phyloP scores from a whole-genome alignment of 1,140 invertebrate species.

The Tetramorium alpestre region DNA sequence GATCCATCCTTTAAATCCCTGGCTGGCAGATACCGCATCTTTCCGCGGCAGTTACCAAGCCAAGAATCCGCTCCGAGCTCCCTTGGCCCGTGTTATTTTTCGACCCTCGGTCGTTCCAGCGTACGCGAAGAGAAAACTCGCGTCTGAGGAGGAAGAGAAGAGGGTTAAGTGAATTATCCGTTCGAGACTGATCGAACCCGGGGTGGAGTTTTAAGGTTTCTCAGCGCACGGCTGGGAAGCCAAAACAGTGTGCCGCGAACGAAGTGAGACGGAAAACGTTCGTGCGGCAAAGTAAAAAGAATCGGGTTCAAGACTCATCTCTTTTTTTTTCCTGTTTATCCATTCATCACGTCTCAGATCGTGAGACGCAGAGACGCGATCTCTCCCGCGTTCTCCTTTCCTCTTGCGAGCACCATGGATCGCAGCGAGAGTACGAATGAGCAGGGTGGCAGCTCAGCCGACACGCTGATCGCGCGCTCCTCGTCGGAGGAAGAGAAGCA shows the following conservation, averaged over 20 bases:
- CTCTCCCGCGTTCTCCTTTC: background rate
- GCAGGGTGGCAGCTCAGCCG: slow-evolving; percentile 76
- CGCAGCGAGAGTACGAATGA: slow-evolving; percentile 76
- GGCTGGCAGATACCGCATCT: background rate
- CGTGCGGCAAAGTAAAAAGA: background rate
- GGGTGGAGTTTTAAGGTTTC: slow-evolving; percentile 76
- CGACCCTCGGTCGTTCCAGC: background rate
- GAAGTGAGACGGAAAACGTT: slow-evolving; percentile 55
- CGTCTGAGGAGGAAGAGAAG: background rate
- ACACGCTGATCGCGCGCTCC: slow-evolving; percentile 78
- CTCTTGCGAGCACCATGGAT: slow-evolving; percentile 72
- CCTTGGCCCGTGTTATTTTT: background rate
- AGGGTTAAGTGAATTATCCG: slow-evolving; percentile 69
- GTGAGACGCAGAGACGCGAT: background rate
- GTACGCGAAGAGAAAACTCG: background rate
- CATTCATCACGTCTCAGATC: background rate
- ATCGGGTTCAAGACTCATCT: background rate
- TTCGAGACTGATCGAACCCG: slow-evolving; percentile 58
- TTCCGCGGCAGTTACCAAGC: background rate
- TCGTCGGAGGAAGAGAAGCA: slow-evolving; percentile 79
- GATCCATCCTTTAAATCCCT: background rate
- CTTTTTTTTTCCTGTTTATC: background rate
- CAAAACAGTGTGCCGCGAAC: slow-evolving; percentile 62
- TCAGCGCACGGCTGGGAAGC: slow-evolving; percentile 72
- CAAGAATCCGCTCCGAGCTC: background rate